Base-by-base conservation (phyloP, 2,113 vertebrate genomes). In the Nesogale talazaci region DNA sequence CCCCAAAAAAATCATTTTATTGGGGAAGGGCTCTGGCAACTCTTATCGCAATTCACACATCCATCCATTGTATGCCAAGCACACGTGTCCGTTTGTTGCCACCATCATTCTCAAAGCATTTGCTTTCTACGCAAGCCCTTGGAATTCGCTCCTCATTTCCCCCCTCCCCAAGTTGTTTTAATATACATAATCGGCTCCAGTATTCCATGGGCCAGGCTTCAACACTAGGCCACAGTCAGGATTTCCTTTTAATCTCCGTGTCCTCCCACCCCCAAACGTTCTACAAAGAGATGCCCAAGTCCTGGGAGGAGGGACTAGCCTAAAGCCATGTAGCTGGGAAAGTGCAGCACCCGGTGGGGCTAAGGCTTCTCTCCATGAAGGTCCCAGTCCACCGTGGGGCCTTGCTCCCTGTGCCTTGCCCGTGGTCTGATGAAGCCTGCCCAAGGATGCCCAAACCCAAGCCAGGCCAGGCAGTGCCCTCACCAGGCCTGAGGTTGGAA, bases 401-500 rank as follows among this genome's bases (percentile, higher is more conserved):
- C 56, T 40, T 34, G 31, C 14, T 29, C 7, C 15, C 42, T 69
- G 10, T 0, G 6, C 56, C n/a, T 92, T 29, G 23, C 23, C 40
- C 6, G 46, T 2, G 6, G 79, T 27, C 52, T 59, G 42, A 91
- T 72, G 92, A 87, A 90, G 31, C 38, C 63, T 88, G 25, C 52
- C 36, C 2, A 29, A 81, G 84, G 63, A 61, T 63, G 40, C 42
- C 65, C 42, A 65, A 15, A 46, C 29, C 19, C 85, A 38, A 20
- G 69, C n/a, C 59, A 34, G 76, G 70, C 79, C 63, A 94, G 40
- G n/a, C 75, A 89, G 69, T 87, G 80, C 74, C 76, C 90, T 89
- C 80, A 70, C 89, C 34, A 89, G 57, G 84, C 40, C 90, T 38
- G 65, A 95, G 87, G 86, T 31, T 70, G 77, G 38, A 93, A 91